Conservation (phyloP, 2,797 vertebrate species). For the Aphelocoma californica region DNA sequence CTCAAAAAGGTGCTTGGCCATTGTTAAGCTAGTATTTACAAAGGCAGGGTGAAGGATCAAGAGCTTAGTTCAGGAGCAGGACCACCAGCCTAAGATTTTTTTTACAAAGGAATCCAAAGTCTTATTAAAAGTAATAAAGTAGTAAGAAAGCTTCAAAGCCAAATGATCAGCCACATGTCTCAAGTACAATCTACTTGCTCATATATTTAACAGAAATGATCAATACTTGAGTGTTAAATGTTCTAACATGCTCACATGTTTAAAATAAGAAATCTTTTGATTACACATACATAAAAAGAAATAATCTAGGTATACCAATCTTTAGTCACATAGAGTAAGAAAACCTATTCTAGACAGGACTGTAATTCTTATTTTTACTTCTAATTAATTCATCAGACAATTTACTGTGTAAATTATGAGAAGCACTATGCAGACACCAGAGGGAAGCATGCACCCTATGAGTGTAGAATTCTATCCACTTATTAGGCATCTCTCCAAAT, state of each 20-base stretch:
- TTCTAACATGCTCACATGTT: not conserved
- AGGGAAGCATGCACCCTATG: fast-evolving
- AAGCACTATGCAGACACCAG: not conserved
- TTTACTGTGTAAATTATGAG: not conserved
- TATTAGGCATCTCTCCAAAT: not conserved
- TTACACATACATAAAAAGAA: not conserved
- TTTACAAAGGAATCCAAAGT: not conserved
- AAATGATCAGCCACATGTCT: not conserved
- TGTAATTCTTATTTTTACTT: not conserved
- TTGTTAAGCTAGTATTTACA: not conserved
- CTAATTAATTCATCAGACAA: not conserved
- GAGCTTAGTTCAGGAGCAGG: not conserved
- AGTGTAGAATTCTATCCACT: not conserved
- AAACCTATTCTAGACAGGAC: not conserved
- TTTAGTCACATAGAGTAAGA: not conserved
- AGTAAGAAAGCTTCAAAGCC: not conserved
- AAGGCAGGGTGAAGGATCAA: not conserved
- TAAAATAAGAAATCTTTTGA: not conserved
- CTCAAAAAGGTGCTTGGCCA: not conserved
- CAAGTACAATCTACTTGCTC: not conserved
- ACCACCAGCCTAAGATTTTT: not conserved
- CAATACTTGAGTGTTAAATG: not conserved
- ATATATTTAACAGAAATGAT: not conserved
- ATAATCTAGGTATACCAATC: not conserved
- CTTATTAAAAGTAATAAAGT: not conserved